Evolutionary conservation across 1,140 invertebrate genomes (phyloP).

Genomic region (Lepidurus couesii): DNA sequence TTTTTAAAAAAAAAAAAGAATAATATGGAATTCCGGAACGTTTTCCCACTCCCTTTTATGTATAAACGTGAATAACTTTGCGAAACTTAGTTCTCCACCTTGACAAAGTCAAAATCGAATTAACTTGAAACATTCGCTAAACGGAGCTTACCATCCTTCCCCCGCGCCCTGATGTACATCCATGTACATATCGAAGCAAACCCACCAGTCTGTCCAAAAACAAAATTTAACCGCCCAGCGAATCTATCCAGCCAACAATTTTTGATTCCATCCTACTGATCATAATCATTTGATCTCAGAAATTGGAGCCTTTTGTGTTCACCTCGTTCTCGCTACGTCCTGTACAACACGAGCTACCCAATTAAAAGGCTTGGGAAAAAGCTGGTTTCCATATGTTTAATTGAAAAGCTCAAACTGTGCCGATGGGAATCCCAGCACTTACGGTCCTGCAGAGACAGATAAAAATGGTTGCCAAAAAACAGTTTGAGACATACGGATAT

Average conservation of each 20-base stretch:
- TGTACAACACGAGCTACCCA: too few relatives aligned
- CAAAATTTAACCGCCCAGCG: not conserved
- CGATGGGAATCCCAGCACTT: not conserved
- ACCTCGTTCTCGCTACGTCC: not conserved
- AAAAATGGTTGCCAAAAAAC: conserved; percentile 10
- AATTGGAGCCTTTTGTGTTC: conserved; percentile 1
- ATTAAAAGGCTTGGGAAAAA: too few relatives aligned
- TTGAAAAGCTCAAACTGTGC: not conserved
- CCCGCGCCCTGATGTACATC: not conserved
- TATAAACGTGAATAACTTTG: not conserved
- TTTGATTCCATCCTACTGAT: not conserved
- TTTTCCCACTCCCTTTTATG: not conserved
- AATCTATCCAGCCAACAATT: conserved; percentile 5
- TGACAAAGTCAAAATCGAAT: not conserved
- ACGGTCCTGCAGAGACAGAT: not conserved
- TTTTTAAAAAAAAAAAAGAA: not conserved
- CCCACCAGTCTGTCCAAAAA: not conserved
- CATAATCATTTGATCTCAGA: not conserved
- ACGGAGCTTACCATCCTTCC: not conserved
- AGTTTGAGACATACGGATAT: not conserved
- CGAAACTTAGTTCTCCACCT: conserved; percentile 7
- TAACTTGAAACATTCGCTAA: not conserved
- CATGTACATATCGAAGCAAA: not conserved
- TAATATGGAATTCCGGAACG: not conserved
- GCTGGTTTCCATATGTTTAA: not conserved